Conservation (phyloP, 2,888 invertebrate species). For the Lithophane semibrunnea region DNA sequence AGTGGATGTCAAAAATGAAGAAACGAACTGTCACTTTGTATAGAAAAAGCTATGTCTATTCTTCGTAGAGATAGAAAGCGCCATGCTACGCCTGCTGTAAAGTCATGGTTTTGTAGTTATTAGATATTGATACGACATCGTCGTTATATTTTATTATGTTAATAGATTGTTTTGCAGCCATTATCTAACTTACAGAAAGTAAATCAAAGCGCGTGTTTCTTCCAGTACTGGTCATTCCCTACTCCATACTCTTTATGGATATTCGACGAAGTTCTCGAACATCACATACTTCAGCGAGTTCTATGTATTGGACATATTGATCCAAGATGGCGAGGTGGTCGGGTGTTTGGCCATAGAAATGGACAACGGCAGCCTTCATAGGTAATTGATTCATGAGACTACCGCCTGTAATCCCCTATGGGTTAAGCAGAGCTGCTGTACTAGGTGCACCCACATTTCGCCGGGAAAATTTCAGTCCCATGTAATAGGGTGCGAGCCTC, state of each 20-base stretch:
- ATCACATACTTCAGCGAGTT: slow-evolving; percentile 98
- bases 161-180: too few species aligned
- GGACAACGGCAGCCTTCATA: slow-evolving; percentile 98
- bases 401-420: background rate
- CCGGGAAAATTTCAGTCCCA: background rate
- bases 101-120: too few species aligned
- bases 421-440: background rate
- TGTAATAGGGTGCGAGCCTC: too few species aligned
- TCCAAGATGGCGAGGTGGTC: slow-evolving; percentile 96
- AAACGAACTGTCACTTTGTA: too few species aligned
- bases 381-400: slow-evolving; percentile 84
- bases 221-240: slow-evolving; percentile 98
- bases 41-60: too few species aligned
- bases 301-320: slow-evolving; percentile 97
- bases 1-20: too few species aligned
- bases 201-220: slow-evolving; percentile 20
- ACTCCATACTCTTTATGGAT: slow-evolving; percentile 98
- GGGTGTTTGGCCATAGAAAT: slow-evolving; percentile 97
- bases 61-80: too few species aligned
- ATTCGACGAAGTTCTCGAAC: slow-evolving; percentile 97
- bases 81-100: too few species aligned
- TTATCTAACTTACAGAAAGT: background rate
- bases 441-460: too few species aligned
- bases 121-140: too few species aligned
- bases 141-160: too few species aligned